A percentile compares a stretch with the other conserved stretches of the same genome.
Conservation (phyloP, 2,888 invertebrate species). For the Andrena minutula region DNA sequence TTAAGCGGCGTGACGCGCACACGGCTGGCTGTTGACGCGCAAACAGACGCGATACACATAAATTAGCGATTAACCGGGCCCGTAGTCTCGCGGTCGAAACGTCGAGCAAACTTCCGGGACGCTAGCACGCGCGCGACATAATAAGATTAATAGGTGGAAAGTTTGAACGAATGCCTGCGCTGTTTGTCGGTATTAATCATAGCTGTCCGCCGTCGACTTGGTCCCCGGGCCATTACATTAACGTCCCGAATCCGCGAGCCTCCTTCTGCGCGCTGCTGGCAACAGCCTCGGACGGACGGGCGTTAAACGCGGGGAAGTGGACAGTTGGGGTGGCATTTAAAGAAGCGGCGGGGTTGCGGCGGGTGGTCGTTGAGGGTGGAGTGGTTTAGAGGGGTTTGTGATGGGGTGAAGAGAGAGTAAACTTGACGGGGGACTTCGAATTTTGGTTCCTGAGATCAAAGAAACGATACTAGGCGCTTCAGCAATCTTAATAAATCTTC, state of each 20-base stretch:
- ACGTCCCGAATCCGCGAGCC: slow-evolving; percentile 51
- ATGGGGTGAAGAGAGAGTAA: no score
- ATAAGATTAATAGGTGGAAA: slow-evolving; percentile 48
- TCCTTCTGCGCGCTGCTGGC: background rate
- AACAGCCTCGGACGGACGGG: slow-evolving; percentile 26
- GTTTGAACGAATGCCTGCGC: slow-evolving; percentile 35
- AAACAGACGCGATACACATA: slow-evolving; percentile 38
- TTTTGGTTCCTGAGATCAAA: no score
- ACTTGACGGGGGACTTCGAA: no score
- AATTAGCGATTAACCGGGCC: slow-evolving; percentile 35
- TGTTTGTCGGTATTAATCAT: slow-evolving; percentile 38
- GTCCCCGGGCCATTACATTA: slow-evolving; percentile 56
- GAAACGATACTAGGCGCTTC: no score
- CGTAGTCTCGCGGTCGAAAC: background rate
- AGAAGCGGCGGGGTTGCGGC: background rate
- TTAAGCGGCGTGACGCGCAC: slow-evolving; percentile 14
- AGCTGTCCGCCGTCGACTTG: slow-evolving; percentile 37
- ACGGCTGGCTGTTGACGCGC: slow-evolving; percentile 21
- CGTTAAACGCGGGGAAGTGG: slow-evolving; percentile 23
- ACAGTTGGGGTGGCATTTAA: background rate
- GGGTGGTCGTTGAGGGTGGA: background rate
- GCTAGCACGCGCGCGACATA: slow-evolving; percentile 15
- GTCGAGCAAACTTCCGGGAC: slow-evolving; percentile 24
- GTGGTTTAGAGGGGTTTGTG: background rate
- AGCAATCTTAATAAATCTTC: no score